phyloP scores from a whole-genome alignment of 2,113 vertebrate species.

The Montifringilla adamsi region DNA sequence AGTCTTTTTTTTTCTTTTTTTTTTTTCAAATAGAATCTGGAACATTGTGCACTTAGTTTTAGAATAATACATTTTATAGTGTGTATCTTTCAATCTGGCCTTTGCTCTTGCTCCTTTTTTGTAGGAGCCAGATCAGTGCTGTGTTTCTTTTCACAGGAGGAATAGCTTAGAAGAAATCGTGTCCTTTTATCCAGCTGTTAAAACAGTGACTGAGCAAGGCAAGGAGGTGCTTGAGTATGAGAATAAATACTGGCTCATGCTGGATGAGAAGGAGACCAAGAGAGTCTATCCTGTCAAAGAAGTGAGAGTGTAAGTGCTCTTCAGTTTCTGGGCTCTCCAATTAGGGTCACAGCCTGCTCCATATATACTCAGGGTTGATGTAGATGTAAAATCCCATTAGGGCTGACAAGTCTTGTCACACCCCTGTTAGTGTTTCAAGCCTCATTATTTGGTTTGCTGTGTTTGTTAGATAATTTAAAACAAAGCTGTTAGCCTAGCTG shows the following conservation, averaged over 20 bases:
- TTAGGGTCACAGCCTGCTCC: neutral
- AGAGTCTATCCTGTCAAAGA: slow-evolving; percentile 81
- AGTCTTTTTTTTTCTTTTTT: neutral
- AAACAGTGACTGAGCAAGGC: slow-evolving; percentile 81
- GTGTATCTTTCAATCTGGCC: neutral
- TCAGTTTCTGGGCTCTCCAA: neutral
- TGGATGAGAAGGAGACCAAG: slow-evolving; percentile 78
- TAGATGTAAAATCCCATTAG: neutral
- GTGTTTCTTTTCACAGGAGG: slow-evolving; percentile 59
- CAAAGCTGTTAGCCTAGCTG: neutral
- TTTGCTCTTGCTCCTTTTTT: neutral
- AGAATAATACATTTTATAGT: neutral
- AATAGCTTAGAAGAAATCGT: slow-evolving; percentile 83
- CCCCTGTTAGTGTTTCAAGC: neutral
- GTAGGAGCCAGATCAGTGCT: neutral
- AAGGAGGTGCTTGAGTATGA: slow-evolving; percentile 87
- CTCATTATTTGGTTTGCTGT: neutral
- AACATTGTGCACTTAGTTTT: neutral
- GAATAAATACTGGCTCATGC: slow-evolving; percentile 99
- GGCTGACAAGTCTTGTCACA: neutral
- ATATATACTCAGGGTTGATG: neutral
- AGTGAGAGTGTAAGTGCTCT: slow-evolving; percentile 80
- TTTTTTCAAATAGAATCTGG: neutral
- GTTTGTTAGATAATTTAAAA: neutral
- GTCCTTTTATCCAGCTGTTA: slow-evolving; percentile 87